These are phyloP conservation scores for Epizoanthus rinbou DNA, from an alignment of 92 coral and sea anemone genomes.

Conservation along the genomic window DNA sequence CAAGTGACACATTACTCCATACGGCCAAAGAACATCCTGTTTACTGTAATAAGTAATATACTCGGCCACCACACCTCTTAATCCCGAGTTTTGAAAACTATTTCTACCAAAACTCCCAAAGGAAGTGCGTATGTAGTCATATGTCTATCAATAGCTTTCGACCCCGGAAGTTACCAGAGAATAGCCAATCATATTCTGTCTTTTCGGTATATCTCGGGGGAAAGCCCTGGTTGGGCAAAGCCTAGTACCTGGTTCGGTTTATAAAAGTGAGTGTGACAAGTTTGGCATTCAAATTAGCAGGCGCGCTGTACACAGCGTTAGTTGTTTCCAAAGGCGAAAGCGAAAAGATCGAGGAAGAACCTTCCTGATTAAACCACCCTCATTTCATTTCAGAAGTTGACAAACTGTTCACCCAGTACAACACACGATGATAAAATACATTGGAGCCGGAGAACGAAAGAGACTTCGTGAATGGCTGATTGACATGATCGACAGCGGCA, in stretches of 20 bases:
- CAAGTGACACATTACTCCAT: too few relatives aligned
- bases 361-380: neutral
- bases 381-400: conserved; percentile 11
- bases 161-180: conserved; percentile 33
- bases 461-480: conserved; percentile 92
- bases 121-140: neutral
- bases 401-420: neutral
- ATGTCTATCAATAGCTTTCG: neutral
- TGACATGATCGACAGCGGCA: conserved; percentile 71
- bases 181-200: conserved; percentile 24
- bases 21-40: too few relatives aligned
- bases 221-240: neutral
- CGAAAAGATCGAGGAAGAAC: neutral
- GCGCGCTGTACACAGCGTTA: neutral
- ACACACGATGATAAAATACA: conserved; percentile 25
- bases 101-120: too few relatives aligned
- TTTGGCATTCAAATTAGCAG: neutral
- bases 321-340: conserved; percentile 13
- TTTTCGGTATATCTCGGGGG: conserved; percentile 2
- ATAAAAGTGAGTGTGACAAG: neutral
- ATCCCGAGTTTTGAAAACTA: too few relatives aligned
- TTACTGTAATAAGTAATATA: too few relatives aligned
- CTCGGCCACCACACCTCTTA: too few relatives aligned
- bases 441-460: conserved; percentile 60
- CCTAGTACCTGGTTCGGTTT: neutral